These are phyloP conservation scores for Eudemis profundana DNA, from an alignment of 2,888 invertebrate species.

Conservation along the genomic window DNA sequence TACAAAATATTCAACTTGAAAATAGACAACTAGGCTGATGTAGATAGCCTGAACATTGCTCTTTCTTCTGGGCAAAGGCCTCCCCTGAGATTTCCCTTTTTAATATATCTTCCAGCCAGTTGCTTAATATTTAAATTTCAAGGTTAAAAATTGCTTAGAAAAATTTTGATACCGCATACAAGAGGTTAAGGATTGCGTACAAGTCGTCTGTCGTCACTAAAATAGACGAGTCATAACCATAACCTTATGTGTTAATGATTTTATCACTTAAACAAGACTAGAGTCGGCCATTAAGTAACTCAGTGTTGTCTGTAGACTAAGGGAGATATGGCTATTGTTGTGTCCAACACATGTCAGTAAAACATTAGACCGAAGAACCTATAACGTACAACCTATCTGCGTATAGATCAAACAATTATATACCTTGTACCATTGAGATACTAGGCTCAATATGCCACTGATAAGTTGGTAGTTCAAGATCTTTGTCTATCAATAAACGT, in stretches of 20 bases:
- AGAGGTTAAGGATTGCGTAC: too few species aligned
- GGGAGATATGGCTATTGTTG: constrained; percentile 15
- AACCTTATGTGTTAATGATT: constrained; percentile 5
- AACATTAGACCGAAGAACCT: background rate
- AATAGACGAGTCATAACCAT: too few species aligned
- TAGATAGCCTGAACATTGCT: too few species aligned
- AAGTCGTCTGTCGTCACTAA: too few species aligned
- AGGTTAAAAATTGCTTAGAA: too few species aligned
- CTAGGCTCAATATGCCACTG: background rate
- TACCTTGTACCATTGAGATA: background rate
- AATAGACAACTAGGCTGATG: too few species aligned
- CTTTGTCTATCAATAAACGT: constrained; percentile 12
- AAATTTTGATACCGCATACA: too few species aligned
- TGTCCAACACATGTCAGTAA: constrained; percentile 17
- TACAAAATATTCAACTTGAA: too few species aligned
- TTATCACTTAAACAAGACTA: constrained; percentile 5
- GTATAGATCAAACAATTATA: background rate
- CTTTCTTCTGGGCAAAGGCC: too few species aligned
- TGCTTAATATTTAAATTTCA: too few species aligned
- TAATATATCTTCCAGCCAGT: too few species aligned
- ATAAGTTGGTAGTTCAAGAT: constrained; percentile 11
- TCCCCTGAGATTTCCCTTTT: too few species aligned
- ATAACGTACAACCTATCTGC: background rate
- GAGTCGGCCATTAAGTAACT: constrained; percentile 14
- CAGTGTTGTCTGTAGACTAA: constrained; percentile 4